phyloP scores from a whole-genome alignment of 2,797 vertebrate species.

The Perodicticus potto region DNA sequence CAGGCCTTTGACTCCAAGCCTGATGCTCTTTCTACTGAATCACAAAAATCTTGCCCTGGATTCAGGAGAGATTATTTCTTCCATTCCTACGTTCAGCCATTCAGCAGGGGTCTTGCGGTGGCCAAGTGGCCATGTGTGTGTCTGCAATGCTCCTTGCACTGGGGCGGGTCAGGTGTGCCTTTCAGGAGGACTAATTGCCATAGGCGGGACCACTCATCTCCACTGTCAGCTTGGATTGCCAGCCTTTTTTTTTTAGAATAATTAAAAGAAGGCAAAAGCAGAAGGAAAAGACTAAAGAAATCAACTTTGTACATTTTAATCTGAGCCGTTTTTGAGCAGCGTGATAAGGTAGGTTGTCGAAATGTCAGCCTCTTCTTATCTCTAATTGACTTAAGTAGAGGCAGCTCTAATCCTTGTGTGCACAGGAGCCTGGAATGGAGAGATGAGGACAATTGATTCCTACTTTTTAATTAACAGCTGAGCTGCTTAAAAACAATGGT shows the following conservation, averaged over 20 bases:
- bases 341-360: conserved; percentile 88
- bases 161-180: neutral
- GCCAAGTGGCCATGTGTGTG: fast-evolving
- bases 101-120: neutral
- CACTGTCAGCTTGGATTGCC: conserved; percentile 58
- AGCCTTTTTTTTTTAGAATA: conserved; percentile 80
- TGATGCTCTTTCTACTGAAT: neutral
- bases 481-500: conserved; percentile 86
- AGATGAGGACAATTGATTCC: conserved; percentile 90
- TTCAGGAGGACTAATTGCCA: neutral
- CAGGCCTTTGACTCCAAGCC: neutral
- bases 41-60: too few relatives aligned
- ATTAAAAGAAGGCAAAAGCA: conserved; percentile 77
- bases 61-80: neutral
- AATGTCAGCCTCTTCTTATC: conserved; percentile 91
- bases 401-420: conserved; percentile 89
- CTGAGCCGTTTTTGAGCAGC: conserved; percentile 86
- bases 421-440: conserved; percentile 87
- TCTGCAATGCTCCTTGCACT: fast-evolving
- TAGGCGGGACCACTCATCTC: neutral
- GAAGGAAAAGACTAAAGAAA: conserved; percentile 83
- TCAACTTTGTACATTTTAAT: conserved; percentile 90
- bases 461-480: conserved; percentile 89
- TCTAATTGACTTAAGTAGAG: conserved; percentile 90
- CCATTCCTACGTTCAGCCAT: fast-evolving